Conservation (phyloP, 2,888 invertebrate species). For the Lepidocyrtoides sp. region DNA sequence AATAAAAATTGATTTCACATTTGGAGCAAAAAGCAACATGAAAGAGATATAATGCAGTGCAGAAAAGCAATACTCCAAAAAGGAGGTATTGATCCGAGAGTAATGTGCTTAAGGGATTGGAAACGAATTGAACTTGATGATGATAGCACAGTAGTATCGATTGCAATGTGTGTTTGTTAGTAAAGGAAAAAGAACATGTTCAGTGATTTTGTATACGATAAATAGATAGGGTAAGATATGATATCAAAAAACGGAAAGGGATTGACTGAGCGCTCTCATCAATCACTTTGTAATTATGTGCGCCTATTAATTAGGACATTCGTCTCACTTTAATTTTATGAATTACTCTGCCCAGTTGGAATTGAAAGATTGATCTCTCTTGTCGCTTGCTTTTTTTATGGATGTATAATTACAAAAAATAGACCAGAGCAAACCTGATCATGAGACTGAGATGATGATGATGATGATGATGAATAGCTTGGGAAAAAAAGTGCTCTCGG, state of each 20-base stretch:
- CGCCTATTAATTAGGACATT: constrained; percentile 76
- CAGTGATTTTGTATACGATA: background rate
- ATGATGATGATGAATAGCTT: background rate
- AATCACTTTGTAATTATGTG: constrained; percentile 77
- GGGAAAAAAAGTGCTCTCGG: background rate
- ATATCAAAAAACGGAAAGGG: constrained; percentile 60
- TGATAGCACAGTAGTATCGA: background rate
- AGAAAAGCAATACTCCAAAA: constrained; percentile 45
- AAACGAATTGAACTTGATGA: constrained; percentile 65
- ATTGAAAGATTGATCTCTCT: constrained; percentile 54
- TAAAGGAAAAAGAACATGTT: background rate
- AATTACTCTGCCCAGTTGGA: constrained; percentile 55
- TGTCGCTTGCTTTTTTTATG: background rate
- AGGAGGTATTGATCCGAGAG: constrained; percentile 74
- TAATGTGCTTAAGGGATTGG: constrained; percentile 77
- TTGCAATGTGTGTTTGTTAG: background rate
- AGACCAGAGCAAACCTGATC: background rate
- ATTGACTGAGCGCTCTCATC: constrained; percentile 67
- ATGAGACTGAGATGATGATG: too few species aligned
- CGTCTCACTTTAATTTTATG: constrained; percentile 75
- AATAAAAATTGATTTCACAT: constrained; percentile 77
- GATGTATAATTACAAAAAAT: constrained; percentile 33
- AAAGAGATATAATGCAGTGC: background rate
- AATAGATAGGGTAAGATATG: constrained; percentile 36
- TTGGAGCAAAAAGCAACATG: constrained; percentile 29